phyloP scores from a whole-genome alignment of 2,797 vertebrate species.

The Hemibagrus guttatus region DNA sequence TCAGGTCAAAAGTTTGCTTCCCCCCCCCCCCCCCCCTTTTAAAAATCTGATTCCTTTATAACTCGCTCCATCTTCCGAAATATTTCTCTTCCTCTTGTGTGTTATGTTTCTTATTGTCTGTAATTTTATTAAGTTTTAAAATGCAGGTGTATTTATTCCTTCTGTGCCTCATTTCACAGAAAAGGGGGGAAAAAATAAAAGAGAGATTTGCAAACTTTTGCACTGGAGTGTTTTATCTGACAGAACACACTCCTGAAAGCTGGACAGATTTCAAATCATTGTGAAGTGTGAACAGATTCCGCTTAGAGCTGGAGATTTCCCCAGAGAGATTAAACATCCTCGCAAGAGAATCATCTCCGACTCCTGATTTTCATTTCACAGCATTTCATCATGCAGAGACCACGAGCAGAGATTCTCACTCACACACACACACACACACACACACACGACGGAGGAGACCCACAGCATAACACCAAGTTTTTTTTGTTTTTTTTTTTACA shows the following conservation, averaged over 20 bases:
- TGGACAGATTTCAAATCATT: too few relatives aligned
- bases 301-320: neutral
- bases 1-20: neutral
- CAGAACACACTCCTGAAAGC: neutral
- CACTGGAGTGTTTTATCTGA: neutral
- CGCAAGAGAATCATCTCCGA: neutral
- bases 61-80: neutral
- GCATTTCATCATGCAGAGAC: slow-evolving; percentile 30
- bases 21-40: too few relatives aligned
- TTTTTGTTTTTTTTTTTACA: slow-evolving; percentile 41
- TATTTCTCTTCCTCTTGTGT: neutral
- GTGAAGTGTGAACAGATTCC: neutral
- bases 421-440: slow-evolving; percentile 9
- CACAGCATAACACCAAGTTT: slow-evolving; percentile 56
- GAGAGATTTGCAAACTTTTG: neutral
- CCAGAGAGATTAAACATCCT: neutral
- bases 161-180: neutral
- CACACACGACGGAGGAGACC: slow-evolving; percentile 45
- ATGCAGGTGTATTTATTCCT: neutral
- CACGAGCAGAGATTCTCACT: neutral
- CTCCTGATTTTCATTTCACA: slow-evolving; percentile 8
- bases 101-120: neutral
- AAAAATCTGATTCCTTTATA: neutral
- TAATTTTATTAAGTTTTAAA: neutral
- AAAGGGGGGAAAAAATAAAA: neutral